Evolutionary conservation across 2,888 invertebrate species (phyloP), one percentile per base, ranked within the genome.

Genomic region (Coenonympha arcania): DNA sequence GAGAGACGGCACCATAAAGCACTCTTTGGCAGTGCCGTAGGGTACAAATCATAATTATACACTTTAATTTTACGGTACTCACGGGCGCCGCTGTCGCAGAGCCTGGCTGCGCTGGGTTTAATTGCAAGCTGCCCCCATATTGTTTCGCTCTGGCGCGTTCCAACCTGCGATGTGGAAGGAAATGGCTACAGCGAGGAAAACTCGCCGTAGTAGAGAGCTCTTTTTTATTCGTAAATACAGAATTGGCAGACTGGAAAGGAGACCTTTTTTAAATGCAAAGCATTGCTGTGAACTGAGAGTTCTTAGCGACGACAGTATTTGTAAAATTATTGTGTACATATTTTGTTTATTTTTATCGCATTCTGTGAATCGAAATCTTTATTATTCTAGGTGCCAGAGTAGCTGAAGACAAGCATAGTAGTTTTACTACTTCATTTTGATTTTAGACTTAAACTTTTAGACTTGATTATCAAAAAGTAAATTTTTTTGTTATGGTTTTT

Each of bases 161-260:
- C 45, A 24, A 37, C 49, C 46, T 48, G 44, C 52, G 41, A 42
- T 20, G 37, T 47, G 43, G 52, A 55, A 55, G 52, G 52, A 55
- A 55, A 55, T 48, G 49, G 52, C 39, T 47, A 43, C 42, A 37
- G 15, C 39, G 45, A 36, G 46, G 31, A 52, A 52, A 52, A 45
- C 41, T 54, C 43, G 16, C 49, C 40, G 46, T 46, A 15, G 18
- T 42, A 41, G 52, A 49, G 40, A 30, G 31, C 37, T 49, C 37
- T 51, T 48, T 48, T 52, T 48, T 48, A 54, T 51, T 54, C 52
- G 54, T 40, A 9, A 24, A 19, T 36, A 19, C 11, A 36, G 6
- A 20, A 36, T 20, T 36, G 36, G 34, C n/a, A 19, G 34, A 36
- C 34, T 36, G 34, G 34, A 36, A 36, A 19, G 34, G 19, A 15